Evolutionary conservation across 2,113 vertebrate species (phyloP).

Genomic region (Neomonachus schauinslandi): DNA sequence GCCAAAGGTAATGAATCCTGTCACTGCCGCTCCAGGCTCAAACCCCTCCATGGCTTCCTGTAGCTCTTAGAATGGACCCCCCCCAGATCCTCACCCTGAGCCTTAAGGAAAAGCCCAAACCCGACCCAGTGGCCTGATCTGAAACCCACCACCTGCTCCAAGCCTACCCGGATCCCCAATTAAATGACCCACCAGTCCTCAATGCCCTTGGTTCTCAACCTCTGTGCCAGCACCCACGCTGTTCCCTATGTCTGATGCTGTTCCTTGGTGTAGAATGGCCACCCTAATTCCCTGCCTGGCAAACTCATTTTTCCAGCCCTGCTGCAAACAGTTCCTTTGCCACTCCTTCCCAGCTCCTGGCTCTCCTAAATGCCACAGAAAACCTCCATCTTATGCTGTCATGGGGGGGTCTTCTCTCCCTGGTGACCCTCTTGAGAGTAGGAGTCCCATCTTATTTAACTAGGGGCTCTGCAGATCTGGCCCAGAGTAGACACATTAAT

Average conservation of each 20-base stretch:
- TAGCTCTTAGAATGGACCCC: neutral
- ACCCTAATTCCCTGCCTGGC: neutral
- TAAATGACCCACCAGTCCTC: neutral
- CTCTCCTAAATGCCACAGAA: neutral
- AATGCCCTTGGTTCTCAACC: neutral
- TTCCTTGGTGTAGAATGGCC: neutral
- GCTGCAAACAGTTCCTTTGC: neutral
- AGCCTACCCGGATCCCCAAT: neutral
- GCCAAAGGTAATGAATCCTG: neutral
- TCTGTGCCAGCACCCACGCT: neutral
- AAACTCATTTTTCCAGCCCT: neutral
- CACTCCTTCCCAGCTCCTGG: neutral
- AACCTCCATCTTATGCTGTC: neutral
- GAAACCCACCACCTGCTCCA: neutral
- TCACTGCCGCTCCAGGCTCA: neutral
- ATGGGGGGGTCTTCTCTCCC: neutral
- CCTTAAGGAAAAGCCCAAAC: neutral
- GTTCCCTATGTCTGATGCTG: neutral
- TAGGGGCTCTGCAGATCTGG: neutral
- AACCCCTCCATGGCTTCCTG: neutral
- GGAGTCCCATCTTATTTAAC: neutral
- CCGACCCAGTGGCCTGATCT: neutral
- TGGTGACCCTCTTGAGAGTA: neutral
- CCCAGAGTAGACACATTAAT: neutral
- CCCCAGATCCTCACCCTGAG: neutral